Conservation (phyloP, 2,113 vertebrate genomes). For the Passer domesticus region DNA sequence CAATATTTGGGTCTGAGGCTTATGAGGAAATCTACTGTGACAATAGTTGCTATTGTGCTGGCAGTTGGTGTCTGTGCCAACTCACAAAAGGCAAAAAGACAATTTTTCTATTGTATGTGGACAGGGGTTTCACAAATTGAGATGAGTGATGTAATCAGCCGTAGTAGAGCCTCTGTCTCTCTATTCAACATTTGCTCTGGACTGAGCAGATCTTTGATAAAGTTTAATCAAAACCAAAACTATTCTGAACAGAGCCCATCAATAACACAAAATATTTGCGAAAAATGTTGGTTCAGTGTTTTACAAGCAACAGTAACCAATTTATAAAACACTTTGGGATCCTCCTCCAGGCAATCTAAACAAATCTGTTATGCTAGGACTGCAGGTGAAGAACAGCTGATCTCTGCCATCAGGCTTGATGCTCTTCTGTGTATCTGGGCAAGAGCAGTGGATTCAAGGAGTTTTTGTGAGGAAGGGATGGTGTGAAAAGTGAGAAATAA, state of each 20-base stretch:
- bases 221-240: not conserved
- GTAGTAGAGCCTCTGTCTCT: not conserved
- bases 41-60: accelerated
- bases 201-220: not conserved
- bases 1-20: not conserved
- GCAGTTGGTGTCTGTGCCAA: accelerated
- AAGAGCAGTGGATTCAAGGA: not conserved
- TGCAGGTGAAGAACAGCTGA: not conserved
- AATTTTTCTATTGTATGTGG: not conserved
- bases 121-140: not conserved
- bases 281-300: not conserved
- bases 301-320: not conserved
- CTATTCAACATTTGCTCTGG: not conserved
- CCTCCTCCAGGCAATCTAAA: not conserved
- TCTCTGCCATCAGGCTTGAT: not conserved
- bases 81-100: not conserved
- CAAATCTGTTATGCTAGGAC: not conserved
- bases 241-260: not conserved
- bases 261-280: not conserved
- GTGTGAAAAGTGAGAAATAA: not conserved
- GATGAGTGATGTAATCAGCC: not conserved
- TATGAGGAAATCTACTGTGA: not conserved
- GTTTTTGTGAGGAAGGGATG: not conserved
- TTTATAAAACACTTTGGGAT: not conserved
- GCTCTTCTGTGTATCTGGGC: not conserved